Evolutionary conservation across 2,888 invertebrate genomes (phyloP).

Genomic region (Lithophane socia): DNA sequence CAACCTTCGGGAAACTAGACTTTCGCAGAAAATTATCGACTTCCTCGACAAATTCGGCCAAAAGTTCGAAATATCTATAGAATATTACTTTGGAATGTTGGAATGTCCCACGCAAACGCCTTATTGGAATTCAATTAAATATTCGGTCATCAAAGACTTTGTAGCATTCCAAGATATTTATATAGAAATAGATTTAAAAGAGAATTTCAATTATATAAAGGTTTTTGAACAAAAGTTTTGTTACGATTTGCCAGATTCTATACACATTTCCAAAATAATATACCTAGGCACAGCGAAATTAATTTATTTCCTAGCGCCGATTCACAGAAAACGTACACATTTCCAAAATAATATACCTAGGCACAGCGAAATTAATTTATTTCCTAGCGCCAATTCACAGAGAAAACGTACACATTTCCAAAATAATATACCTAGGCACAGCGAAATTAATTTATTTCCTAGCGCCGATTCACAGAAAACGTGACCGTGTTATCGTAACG

Average conservation of each 20-base stretch:
- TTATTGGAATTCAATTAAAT: constrained; percentile 24
- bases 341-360: not conserved
- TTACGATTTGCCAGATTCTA: not conserved
- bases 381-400: constrained; percentile 16
- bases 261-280: not conserved
- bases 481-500: constrained; percentile 17
- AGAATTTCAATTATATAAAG: too few relatives aligned
- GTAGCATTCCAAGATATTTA: not conserved
- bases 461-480: constrained; percentile 11
- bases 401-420: constrained; percentile 7
- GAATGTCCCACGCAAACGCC: constrained; percentile 5
- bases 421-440: not conserved
- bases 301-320: too few relatives aligned
- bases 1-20: not conserved
- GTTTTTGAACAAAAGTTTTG: not conserved
- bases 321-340: not conserved
- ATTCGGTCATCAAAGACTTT: constrained; percentile 6
- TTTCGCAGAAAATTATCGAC: not conserved
- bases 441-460: constrained; percentile 14
- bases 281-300: too few relatives aligned
- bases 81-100: constrained; percentile 10
- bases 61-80: not conserved
- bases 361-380: not conserved
- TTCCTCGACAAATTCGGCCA: not conserved
- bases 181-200: not conserved